phyloP scores from a whole-genome alignment of 2,113 vertebrate species.

The Hippocampus comes region DNA sequence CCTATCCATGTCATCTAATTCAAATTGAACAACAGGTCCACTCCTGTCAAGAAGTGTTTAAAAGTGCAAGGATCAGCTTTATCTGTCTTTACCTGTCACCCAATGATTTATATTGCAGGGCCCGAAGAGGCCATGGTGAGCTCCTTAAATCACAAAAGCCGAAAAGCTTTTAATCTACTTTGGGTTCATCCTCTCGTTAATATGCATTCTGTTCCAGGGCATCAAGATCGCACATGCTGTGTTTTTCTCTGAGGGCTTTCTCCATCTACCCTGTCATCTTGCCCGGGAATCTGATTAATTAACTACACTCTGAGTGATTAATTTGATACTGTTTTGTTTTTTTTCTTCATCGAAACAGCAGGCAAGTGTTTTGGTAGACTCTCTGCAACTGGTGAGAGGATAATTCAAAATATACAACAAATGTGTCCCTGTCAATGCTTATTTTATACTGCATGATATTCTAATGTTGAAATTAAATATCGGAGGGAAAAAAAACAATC shows the following conservation, averaged over 20 bases:
- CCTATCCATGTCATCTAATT: not conserved
- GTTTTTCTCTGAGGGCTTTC: constrained; percentile 29
- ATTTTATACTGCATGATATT: not conserved
- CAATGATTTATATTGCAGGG: constrained; percentile 12
- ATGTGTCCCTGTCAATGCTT: not conserved
- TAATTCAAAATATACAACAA: not conserved
- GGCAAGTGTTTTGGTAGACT: constrained; percentile 10
- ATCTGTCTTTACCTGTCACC: constrained; percentile 14
- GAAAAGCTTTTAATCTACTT: constrained; percentile 73
- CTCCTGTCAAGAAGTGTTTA: constrained; percentile 8
- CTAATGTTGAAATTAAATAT: not conserved
- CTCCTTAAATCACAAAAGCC: constrained; percentile 60
- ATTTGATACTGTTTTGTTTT: constrained; percentile 39
- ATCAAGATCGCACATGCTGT: constrained; percentile 40
- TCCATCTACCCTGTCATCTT: constrained; percentile 12
- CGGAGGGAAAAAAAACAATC: not conserved
- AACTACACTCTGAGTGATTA: constrained; percentile 37
- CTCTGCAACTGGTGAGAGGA: not conserved
- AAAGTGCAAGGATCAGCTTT: constrained; percentile 13
- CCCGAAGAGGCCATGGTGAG: constrained; percentile 44
- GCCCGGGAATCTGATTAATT: constrained; percentile 51
- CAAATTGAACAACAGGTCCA: not conserved
- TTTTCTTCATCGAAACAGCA: constrained; percentile 14
- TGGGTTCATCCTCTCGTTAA: constrained; percentile 47
- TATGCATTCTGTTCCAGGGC: constrained; percentile 42